Base-by-base conservation (phyloP, 2,113 vertebrate species). In the Carassius auratus region DNA sequence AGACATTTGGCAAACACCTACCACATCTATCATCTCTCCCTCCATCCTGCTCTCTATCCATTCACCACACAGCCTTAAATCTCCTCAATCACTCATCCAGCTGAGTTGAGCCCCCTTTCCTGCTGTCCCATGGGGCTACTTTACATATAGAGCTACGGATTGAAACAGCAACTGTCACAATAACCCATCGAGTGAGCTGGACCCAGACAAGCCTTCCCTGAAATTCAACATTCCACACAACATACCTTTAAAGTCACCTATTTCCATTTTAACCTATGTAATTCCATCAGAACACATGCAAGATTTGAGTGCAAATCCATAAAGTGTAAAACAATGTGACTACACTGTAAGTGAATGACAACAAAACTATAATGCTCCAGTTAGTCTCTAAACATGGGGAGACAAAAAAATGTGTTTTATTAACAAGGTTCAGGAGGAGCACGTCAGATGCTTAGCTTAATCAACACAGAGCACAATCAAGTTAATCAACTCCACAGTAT, bases 271-370 rank as follows among this genome's bases (percentile, higher is more conserved):
- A 33, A 38, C 57, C 89, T 87, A 90, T 86, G 87, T 93, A 92
- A 94, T 93, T 92, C 92, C 91, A 91, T 89, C 61, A 52, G 82
- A 90, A 91, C 91, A 79, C 86, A 61, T 61, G 57, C 57, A 86
- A 92, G 92, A 88, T 83, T 48, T 92, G 52, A 79, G 21, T 15
- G 10, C 38, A 23, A 75, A 50, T 1, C 42, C 2, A 15, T 17
- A 33, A 76, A 8, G 14, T 26, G 26, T 26, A 52, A 13, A 76
- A 55, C 74, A 55, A 76, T 76, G 21, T 8, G 48, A 45, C 33
- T 71, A 1, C 33, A 71, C 33, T 21, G 68, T 17, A 10, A 38
- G 68, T 38, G 8, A 69, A 69, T 71, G 33, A 71, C 30, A 68
- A 66, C 26, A 33, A 66, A 8, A 36, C 0, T 8, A 17, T 15